These are phyloP conservation scores for Pipistrellus nathusii DNA, from an alignment of 2,797 vertebrate species.

Conservation along the genomic window DNA sequence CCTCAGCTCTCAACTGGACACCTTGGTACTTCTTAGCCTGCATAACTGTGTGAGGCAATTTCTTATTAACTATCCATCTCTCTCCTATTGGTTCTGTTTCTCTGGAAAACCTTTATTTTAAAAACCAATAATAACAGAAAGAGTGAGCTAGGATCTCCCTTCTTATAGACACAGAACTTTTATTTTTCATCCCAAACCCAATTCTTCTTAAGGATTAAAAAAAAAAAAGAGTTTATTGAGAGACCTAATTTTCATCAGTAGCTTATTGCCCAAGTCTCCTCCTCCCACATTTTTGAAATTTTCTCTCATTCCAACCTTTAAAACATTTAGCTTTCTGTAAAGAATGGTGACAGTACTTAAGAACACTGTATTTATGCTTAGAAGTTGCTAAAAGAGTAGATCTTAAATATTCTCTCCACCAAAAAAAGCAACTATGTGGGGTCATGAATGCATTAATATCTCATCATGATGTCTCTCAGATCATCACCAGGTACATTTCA, in stretches of 20 bases:
- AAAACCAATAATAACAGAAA: neutral
- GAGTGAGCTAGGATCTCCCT: neutral
- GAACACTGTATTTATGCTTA: neutral
- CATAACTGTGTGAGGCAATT: neutral
- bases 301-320: slow-evolving; percentile 17
- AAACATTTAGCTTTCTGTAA: neutral
- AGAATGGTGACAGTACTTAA: neutral
- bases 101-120: neutral
- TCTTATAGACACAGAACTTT: neutral
- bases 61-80: neutral
- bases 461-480: neutral
- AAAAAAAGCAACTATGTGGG: neutral
- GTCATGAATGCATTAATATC: neutral
- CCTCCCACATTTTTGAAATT: slow-evolving; percentile 8
- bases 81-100: neutral
- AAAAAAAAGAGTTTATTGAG: neutral
- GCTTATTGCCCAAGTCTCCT: neutral
- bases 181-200: neutral
- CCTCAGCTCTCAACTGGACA: neutral
- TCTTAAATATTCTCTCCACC: neutral
- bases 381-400: neutral
- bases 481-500: neutral
- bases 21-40: neutral
- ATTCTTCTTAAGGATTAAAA: neutral
- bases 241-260: neutral